Evolutionary conservation across 2,888 invertebrate species (phyloP).

Genomic region (Desoria tigrina): DNA sequence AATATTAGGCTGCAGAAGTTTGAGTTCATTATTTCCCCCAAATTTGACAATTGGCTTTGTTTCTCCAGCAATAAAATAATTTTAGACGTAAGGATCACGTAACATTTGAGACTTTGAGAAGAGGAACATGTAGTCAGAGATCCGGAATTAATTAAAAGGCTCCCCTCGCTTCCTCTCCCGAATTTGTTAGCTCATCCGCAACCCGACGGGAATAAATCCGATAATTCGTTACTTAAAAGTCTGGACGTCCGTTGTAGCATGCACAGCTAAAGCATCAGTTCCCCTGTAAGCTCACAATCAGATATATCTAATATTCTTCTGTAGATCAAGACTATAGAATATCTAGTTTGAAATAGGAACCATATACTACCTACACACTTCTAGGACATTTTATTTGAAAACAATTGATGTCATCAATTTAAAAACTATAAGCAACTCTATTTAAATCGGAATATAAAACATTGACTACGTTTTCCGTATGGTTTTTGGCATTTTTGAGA

Average conservation of each 20-base stretch:
- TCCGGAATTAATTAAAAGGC: conserved; percentile 1
- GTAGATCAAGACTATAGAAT: not conserved
- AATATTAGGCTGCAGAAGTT: no score
- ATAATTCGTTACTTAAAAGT: conserved; percentile 1
- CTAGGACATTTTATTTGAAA: no score
- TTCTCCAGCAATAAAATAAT: not conserved
- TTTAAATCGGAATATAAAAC: no score
- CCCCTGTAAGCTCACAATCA: not conserved
- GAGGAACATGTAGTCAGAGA: not conserved
- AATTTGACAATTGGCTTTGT: conserved; percentile 2
- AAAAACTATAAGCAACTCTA: no score
- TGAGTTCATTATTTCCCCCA: no score
- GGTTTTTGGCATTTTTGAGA: no score
- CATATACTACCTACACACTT: no score
- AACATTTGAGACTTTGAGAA: not conserved
- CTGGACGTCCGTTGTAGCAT: no score
- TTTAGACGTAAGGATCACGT: conserved; percentile 3
- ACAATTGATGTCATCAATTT: no score
- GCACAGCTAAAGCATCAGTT: not conserved
- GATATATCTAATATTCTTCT: not conserved
- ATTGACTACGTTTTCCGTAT: no score
- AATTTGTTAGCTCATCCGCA: not conserved
- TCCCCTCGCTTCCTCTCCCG: conserved; percentile 1
- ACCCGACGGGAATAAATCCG: conserved; percentile 1
- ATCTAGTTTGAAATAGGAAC: not conserved